These are phyloP conservation scores for Blera fallax DNA, from an alignment of 2,888 invertebrate species.

Conservation along the genomic window DNA sequence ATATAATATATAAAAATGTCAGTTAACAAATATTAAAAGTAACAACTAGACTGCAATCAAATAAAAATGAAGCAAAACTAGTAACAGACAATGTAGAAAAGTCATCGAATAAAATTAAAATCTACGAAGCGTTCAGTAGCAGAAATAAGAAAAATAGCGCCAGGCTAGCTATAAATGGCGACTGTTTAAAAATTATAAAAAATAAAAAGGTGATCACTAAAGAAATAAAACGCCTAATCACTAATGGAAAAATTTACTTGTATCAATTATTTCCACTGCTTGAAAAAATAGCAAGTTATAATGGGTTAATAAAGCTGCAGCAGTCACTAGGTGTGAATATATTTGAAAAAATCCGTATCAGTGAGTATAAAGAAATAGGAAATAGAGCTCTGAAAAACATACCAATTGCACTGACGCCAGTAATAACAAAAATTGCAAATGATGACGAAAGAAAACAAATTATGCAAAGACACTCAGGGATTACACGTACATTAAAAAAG, in stretches of 20 bases:
- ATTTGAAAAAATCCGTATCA: neutral
- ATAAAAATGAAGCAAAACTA: too few species aligned
- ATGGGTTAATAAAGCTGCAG: neutral
- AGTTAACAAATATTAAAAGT: neutral
- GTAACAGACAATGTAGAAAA: neutral
- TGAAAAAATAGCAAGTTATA: too few species aligned
- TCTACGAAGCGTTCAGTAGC: too few species aligned
- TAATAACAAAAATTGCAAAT: neutral
- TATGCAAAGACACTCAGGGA: neutral
- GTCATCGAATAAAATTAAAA: too few species aligned
- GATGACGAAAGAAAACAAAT: too few species aligned
- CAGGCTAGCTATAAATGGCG: neutral
- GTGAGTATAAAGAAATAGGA: too few species aligned
- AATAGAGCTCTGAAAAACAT: neutral
- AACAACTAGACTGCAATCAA: neutral
- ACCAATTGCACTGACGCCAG: too few species aligned
- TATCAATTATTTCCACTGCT: too few species aligned
- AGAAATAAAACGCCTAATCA: neutral
- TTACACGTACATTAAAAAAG: neutral
- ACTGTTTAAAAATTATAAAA: neutral
- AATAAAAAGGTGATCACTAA: constrained; percentile 12
- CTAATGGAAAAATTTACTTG: neutral
- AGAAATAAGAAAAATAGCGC: neutral
- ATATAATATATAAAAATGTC: constrained; percentile 69
- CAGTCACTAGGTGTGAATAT: constrained; percentile 10